Conservation (phyloP, 1,140 invertebrate genomes). For the Drosophila varians region DNA sequence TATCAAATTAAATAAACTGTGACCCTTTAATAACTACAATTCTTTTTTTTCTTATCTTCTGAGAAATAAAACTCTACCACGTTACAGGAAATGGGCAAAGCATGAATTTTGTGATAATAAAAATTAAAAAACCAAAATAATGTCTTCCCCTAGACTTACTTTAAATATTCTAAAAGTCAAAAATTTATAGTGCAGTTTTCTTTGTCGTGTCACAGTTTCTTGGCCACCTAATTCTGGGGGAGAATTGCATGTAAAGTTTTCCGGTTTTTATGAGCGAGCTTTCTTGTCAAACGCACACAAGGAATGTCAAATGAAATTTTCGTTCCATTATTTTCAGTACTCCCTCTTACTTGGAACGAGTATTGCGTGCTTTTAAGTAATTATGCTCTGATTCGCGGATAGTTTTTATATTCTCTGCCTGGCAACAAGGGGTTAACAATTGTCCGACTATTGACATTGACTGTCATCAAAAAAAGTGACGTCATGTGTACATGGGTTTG, state of each 20-base stretch:
- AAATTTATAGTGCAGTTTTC: neutral
- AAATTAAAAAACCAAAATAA: neutral
- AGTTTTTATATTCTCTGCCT: neutral
- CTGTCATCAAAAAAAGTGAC: slow-evolving; percentile 28
- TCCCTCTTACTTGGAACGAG: slow-evolving; percentile 9
- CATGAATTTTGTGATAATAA: no score
- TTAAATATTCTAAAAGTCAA: neutral
- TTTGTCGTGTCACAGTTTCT: neutral
- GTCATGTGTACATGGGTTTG: slow-evolving; percentile 18
- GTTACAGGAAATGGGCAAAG: no score
- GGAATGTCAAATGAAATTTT: slow-evolving; percentile 37
- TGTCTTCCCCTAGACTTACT: neutral
- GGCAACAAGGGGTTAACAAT: slow-evolving; percentile 48
- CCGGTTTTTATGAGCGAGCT: slow-evolving; percentile 11
- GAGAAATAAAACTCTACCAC: no score
- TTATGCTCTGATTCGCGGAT: slow-evolving; percentile 39
- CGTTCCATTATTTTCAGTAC: slow-evolving; percentile 22
- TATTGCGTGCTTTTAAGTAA: slow-evolving; percentile 41
- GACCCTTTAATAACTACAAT: no score
- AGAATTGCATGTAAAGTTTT: slow-evolving; percentile 19
- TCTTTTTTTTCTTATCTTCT: no score
- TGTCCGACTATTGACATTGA: slow-evolving; percentile 39
- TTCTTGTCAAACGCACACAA: slow-evolving; percentile 37
- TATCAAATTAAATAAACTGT: neutral
- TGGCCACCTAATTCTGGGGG: neutral